Conservation (phyloP, 1,140 invertebrate species). For the Episyrphus balteatus region DNA sequence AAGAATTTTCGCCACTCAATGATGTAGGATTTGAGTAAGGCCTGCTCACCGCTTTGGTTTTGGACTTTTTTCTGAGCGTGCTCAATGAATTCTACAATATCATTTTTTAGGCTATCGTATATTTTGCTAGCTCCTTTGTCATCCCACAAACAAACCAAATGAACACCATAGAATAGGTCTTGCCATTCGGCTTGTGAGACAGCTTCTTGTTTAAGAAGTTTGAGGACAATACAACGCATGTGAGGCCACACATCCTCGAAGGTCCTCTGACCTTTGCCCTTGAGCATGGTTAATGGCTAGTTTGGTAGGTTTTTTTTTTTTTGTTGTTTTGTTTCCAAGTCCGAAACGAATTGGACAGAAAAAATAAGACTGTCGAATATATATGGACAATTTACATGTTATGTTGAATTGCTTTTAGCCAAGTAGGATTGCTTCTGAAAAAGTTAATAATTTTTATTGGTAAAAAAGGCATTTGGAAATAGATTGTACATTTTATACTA, state of each 20-base stretch:
- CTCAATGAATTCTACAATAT: conserved; percentile 90
- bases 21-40: conserved; percentile 90
- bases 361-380: too few species aligned
- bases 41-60: conserved; percentile 86
- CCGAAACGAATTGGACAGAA: too few species aligned
- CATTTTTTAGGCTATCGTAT: conserved; percentile 76
- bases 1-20: conserved; percentile 96
- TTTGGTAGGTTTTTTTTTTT: too few species aligned
- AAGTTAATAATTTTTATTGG: too few species aligned
- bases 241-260: conserved; percentile 94
- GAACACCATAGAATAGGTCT: conserved; percentile 90
- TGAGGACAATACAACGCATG: conserved; percentile 87
- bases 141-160: conserved; percentile 92
- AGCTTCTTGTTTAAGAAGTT: conserved; percentile 76
- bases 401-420: too few species aligned
- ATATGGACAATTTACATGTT: too few species aligned
- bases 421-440: too few species aligned
- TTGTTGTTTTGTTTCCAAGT: too few species aligned
- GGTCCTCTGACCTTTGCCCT: conserved; percentile 30
- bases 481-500: too few species aligned
- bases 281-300: too few species aligned
- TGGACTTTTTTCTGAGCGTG: conserved; percentile 83
- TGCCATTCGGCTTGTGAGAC: conserved; percentile 95
- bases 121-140: conserved; percentile 86
- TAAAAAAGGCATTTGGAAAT: too few species aligned